These are phyloP conservation scores for Porphyrio hochstetteri DNA, from an alignment of 2,113 vertebrate genomes.

Conservation along the genomic window DNA sequence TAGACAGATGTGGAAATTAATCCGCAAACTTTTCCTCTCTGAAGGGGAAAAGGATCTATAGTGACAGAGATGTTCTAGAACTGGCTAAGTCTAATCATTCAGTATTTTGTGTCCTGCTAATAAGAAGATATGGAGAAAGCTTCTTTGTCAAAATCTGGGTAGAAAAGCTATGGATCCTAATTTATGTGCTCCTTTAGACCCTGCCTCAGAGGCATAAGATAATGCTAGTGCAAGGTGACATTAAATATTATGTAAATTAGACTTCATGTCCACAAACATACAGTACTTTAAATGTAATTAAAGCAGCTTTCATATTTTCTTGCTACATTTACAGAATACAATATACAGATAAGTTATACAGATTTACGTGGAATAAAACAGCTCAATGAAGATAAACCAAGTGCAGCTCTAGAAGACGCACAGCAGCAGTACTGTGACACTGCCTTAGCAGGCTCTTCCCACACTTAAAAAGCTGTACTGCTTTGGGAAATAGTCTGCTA, in stretches of 20 bases:
- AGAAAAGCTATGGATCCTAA: neutral
- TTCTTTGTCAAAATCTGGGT: neutral
- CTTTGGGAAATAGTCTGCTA: neutral
- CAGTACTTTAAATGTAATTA: neutral
- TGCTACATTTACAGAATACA: neutral
- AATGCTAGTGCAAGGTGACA: neutral
- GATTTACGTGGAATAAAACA: neutral
- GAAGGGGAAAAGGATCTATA: neutral
- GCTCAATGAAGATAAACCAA: neutral
- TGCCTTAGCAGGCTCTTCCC: neutral
- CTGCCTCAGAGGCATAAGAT: neutral
- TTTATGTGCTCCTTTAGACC: neutral
- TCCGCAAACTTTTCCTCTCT: neutral
- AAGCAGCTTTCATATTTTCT: neutral
- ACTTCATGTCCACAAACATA: neutral
- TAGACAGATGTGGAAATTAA: neutral
- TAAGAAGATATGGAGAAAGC: neutral
- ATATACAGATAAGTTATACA: neutral
- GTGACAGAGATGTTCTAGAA: neutral
- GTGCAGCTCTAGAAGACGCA: neutral
- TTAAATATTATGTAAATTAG: neutral
- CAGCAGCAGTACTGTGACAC: neutral
- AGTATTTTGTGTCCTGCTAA: neutral
- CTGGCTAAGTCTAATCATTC: neutral
- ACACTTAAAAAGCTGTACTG: neutral